These are phyloP conservation scores for Troides helena DNA, from an alignment of 2,888 invertebrate species.

Conservation along the genomic window DNA sequence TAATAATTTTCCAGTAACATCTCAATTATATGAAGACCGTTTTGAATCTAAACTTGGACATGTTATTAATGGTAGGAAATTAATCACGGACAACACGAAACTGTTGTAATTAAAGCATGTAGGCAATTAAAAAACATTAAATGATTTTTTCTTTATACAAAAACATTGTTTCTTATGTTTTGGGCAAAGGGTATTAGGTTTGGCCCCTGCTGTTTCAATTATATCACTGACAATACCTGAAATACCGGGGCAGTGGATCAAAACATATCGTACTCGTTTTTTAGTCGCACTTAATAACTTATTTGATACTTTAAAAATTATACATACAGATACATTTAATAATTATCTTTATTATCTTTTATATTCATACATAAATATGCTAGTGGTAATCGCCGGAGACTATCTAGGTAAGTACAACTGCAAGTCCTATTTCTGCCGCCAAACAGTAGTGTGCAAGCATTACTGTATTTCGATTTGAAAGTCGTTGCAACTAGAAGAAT, in stretches of 20 bases:
- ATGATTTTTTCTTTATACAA: conserved; percentile 65
- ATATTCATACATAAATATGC: too few species aligned
- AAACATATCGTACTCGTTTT: conserved; percentile 58
- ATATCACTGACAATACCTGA: conserved; percentile 77
- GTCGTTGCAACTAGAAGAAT: too few species aligned
- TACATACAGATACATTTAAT: too few species aligned
- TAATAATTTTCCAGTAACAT: neutral
- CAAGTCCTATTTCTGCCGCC: too few species aligned
- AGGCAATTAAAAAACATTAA: conserved; percentile 71
- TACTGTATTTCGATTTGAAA: too few species aligned
- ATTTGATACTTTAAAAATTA: conserved; percentile 37
- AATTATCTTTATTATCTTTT: too few species aligned
- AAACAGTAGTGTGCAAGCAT: too few species aligned
- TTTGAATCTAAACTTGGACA: conserved; percentile 40
- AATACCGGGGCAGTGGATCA: conserved; percentile 70
- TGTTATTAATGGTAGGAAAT: conserved; percentile 59
- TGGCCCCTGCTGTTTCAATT: conserved; percentile 78
- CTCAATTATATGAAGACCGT: conserved; percentile 10
- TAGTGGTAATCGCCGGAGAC: too few species aligned
- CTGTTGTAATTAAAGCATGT: conserved; percentile 68
- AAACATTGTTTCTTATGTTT: conserved; percentile 71
- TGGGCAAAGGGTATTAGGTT: conserved; percentile 48
- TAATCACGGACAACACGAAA: conserved; percentile 58
- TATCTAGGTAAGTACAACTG: too few species aligned
- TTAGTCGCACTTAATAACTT: conserved; percentile 34